Percentiles rank a stretch among this genome's conserved stretches.
phyloP scores from a whole-genome alignment of 2,113 vertebrate species.

The Apteryx owenii region DNA sequence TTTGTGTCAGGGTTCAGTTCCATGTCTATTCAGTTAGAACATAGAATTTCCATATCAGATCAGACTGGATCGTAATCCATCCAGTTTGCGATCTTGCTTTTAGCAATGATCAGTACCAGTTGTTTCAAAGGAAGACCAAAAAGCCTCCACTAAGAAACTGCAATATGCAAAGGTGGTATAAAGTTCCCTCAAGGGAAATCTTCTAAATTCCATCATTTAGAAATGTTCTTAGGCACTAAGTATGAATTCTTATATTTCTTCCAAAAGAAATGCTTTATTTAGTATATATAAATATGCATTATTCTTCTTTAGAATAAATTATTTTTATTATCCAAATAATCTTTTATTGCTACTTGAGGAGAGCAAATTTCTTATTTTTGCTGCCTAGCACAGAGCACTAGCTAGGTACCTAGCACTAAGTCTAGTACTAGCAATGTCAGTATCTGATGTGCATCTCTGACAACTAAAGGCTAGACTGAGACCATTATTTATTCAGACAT shows the following conservation, averaged over 20 bases:
- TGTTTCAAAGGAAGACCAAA: neutral
- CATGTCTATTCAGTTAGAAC: neutral
- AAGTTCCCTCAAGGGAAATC: neutral
- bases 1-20: neutral
- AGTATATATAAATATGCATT: neutral
- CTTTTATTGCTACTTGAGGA: neutral
- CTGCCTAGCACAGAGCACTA: neutral
- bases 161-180: neutral
- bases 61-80: neutral
- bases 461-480: neutral
- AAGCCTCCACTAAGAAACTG: neutral
- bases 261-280: neutral
- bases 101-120: neutral
- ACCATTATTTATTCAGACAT: conserved; percentile 2
- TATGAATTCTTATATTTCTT: neutral
- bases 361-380: neutral
- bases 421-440: neutral
- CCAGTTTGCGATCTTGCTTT: neutral
- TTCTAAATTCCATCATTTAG: neutral
- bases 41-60: neutral
- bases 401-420: neutral
- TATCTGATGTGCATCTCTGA: neutral
- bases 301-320: neutral
- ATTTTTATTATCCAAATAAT: neutral
- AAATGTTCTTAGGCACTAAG: neutral